Conservation (phyloP, 1,140 invertebrate genomes). For the Ditylenchus dipsaci region DNA sequence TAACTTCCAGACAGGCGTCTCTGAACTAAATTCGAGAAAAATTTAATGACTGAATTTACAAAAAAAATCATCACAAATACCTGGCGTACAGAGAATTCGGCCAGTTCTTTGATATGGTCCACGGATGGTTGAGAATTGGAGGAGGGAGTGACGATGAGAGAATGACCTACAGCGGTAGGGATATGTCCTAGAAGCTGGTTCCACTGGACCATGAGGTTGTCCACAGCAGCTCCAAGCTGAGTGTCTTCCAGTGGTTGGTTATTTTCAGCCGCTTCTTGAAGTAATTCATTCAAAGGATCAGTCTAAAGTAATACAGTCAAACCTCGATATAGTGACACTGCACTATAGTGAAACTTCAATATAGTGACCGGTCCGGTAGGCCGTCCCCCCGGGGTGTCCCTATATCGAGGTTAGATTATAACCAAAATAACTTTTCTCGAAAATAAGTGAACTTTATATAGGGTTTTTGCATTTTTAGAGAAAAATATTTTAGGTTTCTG, state of each 20-base stretch:
- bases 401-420: too few relatives aligned
- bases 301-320: too few relatives aligned
- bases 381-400: too few relatives aligned
- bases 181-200: slow-evolving; percentile 31
- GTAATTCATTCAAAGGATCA: slow-evolving; percentile 6
- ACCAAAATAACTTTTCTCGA: too few relatives aligned
- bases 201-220: slow-evolving; percentile 36
- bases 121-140: slow-evolving; percentile 11
- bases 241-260: slow-evolving; percentile 17
- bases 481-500: too few relatives aligned
- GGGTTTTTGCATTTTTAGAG: too few relatives aligned
- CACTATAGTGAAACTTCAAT: too few relatives aligned
- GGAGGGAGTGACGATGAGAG: not conserved
- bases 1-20: slow-evolving; percentile 29
- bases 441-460: too few relatives aligned
- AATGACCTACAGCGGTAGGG: slow-evolving; percentile 18
- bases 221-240: slow-evolving; percentile 19
- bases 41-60: not conserved
- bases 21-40: slow-evolving; percentile 13
- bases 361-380: too few relatives aligned
- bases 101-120: slow-evolving; percentile 39
- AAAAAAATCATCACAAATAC: not conserved
- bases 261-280: slow-evolving; percentile 5
- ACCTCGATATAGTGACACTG: too few relatives aligned
- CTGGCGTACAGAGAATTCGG: slow-evolving; percentile 34